Conservation (phyloP, 2,113 vertebrate species). For the Pycnonotus jocosus region DNA sequence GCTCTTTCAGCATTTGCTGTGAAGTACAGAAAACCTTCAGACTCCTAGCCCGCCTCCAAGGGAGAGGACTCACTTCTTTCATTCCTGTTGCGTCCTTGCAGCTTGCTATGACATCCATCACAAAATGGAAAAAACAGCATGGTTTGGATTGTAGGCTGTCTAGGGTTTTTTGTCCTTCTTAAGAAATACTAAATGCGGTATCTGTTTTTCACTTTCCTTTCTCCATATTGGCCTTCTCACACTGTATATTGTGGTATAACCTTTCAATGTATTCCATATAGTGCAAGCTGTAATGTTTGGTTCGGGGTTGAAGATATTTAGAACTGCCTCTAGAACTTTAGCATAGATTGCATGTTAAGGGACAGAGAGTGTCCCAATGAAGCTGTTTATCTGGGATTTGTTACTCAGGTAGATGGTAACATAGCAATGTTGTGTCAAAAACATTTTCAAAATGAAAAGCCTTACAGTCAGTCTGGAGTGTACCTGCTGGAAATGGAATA, state of each 20-base stretch:
- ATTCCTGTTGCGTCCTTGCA: neutral
- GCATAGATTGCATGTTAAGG: neutral
- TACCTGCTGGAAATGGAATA: conserved; percentile 26
- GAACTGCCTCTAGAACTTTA: neutral
- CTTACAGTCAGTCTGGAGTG: conserved; percentile 14
- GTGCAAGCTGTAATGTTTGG: neutral
- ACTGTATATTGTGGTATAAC: neutral
- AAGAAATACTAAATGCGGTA: neutral
- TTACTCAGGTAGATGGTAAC: conserved; percentile 27
- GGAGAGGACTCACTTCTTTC: neutral
- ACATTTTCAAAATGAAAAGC: conserved; percentile 45
- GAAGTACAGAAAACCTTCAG: neutral
- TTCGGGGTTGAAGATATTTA: neutral
- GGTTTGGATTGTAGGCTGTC: neutral
- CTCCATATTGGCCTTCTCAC: neutral
- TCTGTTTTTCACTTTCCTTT: neutral
- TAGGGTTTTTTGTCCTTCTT: neutral
- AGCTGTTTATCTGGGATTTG: conserved; percentile 40
- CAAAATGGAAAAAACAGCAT: neutral
- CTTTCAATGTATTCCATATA: neutral
- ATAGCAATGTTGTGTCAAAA: neutral
- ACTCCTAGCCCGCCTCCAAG: neutral
- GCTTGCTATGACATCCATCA: neutral
- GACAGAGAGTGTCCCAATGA: neutral
- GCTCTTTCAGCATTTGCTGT: neutral